Base-by-base conservation (phyloP, 1,140 invertebrate genomes). In the Platyscapa corneri region DNA sequence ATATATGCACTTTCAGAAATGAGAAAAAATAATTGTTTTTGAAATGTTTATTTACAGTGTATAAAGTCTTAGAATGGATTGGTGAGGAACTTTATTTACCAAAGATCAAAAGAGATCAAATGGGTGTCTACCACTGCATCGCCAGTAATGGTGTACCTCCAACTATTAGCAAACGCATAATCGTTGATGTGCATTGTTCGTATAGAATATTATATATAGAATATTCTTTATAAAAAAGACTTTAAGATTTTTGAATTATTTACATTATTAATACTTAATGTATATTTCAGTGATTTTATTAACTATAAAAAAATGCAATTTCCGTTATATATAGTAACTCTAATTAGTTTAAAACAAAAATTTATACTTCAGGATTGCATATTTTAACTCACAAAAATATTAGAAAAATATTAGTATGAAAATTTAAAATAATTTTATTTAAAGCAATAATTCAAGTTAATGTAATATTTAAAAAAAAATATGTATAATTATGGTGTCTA, bases 81-180 rank as follows among this genome's bases (percentile, higher is more conserved):
- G 96, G 97, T 65, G 96, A 97, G 89, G 95, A 96, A 23, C 91
- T 98, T 83, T 95, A 95, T 87, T 93, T 98, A 86, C 95, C 94
- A 72, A 97, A 97, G 93, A 96, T 98, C 88, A 96, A 96, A 83
- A 94, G 97, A 80, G 95, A 96, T 80, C 97, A 98, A 91, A 98
- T 98, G 97, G 96, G 96, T n/a, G 96, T 96, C 82, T 98, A 97
- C 92, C 93, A 97, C 75, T 97, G 97, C 92, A 97, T 97, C 72
- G 97, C 97, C n/a, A 96, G 95, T 88, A 97, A 97, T 87, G 95
- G 95, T 56, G 95, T 97, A 27, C 96, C 96, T 46, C 97, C 97
- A 37, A 95, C 96, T 72, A 96, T 97, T 88, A 97, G 96, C 93
- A 97, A 97, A 92, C 94, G 97, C 88, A 96, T 97, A 88, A 95